Conservation (phyloP, 2,797 vertebrate species). For the Coendou prehensilis region DNA sequence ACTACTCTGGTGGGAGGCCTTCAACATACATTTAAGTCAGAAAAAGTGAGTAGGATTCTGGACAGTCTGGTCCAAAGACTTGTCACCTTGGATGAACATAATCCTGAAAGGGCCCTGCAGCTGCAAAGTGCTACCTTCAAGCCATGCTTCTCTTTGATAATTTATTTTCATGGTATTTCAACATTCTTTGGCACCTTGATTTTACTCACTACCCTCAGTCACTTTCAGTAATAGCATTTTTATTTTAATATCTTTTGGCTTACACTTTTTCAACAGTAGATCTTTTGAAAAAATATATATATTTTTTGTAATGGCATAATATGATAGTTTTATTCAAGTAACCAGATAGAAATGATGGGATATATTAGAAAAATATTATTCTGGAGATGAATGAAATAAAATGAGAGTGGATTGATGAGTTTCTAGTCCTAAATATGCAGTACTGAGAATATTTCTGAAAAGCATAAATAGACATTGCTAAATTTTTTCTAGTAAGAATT, state of each 20-base stretch:
- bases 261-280: background rate
- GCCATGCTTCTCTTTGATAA: background rate
- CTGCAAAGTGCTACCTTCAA: background rate
- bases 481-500: background rate
- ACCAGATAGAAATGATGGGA: background rate
- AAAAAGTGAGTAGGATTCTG: background rate
- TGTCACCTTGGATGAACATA: constrained; percentile 9
- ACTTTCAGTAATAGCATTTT: background rate
- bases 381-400: constrained; percentile 8
- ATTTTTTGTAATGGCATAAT: constrained; percentile 26
- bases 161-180: constrained; percentile 27
- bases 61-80: background rate
- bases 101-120: background rate
- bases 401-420: background rate
- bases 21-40: constrained; percentile 56
- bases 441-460: background rate
- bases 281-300: constrained; percentile 29
- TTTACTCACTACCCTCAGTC: background rate
- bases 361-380: constrained; percentile 12
- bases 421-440: background rate
- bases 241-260: background rate
- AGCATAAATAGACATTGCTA: background rate
- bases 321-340: background rate
- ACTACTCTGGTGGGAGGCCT: background rate
- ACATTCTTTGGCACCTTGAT: background rate